Evolutionary conservation across 2,113 vertebrate genomes (phyloP), one percentile per base, ranked within the genome.

Genomic region (Climacteris rufus): DNA sequence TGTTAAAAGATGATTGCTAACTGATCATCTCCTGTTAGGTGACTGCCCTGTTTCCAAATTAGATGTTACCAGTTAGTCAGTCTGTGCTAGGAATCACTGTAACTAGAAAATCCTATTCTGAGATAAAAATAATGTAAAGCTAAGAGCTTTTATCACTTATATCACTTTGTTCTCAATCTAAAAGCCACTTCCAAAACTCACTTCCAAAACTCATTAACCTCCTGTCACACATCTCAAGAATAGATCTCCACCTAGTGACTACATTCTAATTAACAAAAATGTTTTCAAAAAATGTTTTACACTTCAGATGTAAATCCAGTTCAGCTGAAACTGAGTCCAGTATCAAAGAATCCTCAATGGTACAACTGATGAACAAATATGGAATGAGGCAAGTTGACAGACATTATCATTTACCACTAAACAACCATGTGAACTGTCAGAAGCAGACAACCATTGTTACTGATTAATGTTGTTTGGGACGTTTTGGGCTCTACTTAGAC

Each of bases 191-290:
- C n/a, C n/a, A n/a, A 33, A 7, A 25, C 3, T 12, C 53, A 21
- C 45, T 44, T 19, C 9, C 1, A 3, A 47, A 79, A 76, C 0
- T 1, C 47, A 71, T 2, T 35, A 23, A 70, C 19, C 3, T 56
- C 13, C 45, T 35, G 20, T 13, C 22, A 47, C 21, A 52, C 1
- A 0, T 23, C 86, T 86, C 44, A 42, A 40, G 47, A 81, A 50
- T 4, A 0, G 1, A 83, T 24, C 95, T 77, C 96, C 96, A 95
- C 13, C 95, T 90, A 86, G 90, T 68, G 95, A 85, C 40, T 42
- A 42, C 28, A 57, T 39, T 52, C 56, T 42, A 27, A 90, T 8
- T 33, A 90, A 83, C 27, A 86, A 74, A 63, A 49, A 50, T 4
- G 23, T 30, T 54, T 78, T 44, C 27, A 66, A 71, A 87, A 42